phyloP scores from a whole-genome alignment of 2,797 vertebrate species.

The Cynopterus sphinx region DNA sequence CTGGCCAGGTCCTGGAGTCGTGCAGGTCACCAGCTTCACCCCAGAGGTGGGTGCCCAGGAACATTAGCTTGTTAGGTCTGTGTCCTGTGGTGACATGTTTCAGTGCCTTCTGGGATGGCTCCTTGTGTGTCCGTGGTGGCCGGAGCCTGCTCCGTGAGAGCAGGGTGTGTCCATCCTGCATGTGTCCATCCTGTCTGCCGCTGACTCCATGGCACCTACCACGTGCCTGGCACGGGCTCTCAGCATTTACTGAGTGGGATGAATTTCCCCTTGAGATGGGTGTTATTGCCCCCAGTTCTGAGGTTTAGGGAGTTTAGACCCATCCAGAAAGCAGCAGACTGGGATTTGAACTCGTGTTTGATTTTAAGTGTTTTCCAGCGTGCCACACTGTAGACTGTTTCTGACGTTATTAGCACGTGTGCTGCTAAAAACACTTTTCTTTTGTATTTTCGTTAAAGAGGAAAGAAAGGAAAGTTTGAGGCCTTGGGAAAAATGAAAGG shows the following conservation, averaged over 20 bases:
- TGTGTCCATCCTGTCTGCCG: rapidly evolving
- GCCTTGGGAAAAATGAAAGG: background rate
- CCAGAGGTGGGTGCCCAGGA: too few relatives aligned
- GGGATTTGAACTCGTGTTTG: background rate
- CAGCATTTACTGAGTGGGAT: too few relatives aligned
- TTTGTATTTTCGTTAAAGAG: background rate
- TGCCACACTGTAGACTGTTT: background rate
- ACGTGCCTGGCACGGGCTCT: rapidly evolving
- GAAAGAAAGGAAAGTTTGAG: background rate
- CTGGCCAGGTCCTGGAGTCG: too few relatives aligned
- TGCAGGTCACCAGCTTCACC: background rate
- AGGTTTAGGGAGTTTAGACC: background rate
- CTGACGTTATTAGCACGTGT: background rate
- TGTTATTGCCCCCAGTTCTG: background rate
- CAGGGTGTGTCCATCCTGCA: too few relatives aligned
- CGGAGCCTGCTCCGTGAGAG: background rate
- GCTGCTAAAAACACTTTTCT: background rate
- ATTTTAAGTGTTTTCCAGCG: background rate
- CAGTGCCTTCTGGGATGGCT: background rate
- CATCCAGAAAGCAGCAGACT: background rate
- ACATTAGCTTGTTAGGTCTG: background rate
- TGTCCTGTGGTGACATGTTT: background rate
- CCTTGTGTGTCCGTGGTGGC: background rate
- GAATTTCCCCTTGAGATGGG: background rate
- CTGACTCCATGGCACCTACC: background rate